These are phyloP conservation scores for Alentia gelatinosa DNA, from an alignment of 2,888 invertebrate genomes.

Conservation along the genomic window DNA sequence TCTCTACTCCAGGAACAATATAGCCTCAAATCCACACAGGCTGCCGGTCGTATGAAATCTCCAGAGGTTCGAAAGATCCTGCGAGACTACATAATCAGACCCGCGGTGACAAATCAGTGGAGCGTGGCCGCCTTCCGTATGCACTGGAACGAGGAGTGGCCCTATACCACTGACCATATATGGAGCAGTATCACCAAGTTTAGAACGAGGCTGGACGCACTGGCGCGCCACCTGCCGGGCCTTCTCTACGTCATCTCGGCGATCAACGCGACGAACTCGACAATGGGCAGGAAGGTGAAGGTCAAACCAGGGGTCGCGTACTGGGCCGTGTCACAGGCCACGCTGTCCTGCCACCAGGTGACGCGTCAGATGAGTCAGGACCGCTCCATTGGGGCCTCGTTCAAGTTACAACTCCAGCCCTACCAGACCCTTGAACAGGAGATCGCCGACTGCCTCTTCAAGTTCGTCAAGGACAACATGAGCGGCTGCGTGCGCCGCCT, in stretches of 20 bases:
- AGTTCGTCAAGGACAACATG: constrained; percentile 11
- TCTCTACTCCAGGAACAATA: neutral
- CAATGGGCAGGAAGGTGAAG: neutral
- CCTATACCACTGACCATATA: neutral
- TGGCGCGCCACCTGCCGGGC: neutral
- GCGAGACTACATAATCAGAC: neutral
- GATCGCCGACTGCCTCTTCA: neutral
- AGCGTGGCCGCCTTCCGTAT: neutral
- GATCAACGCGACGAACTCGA: neutral
- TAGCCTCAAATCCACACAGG: neutral
- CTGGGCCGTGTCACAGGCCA: neutral
- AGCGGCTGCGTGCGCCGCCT: neutral
- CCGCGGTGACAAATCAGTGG: neutral
- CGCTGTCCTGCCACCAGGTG: neutral
- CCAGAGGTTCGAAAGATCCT: neutral
- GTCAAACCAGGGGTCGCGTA: neutral
- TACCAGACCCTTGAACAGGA: neutral
- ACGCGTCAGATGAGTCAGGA: neutral
- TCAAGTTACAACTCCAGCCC: neutral
- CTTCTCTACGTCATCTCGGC: neutral
- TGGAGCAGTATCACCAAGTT: neutral
- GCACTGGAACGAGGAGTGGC: neutral
- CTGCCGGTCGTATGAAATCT: neutral
- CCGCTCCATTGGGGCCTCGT: neutral
- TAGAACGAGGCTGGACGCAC: neutral